Base-by-base conservation (phyloP, 35 echinoderm and acorn worm genomes). In the Anneissia japonica region DNA sequence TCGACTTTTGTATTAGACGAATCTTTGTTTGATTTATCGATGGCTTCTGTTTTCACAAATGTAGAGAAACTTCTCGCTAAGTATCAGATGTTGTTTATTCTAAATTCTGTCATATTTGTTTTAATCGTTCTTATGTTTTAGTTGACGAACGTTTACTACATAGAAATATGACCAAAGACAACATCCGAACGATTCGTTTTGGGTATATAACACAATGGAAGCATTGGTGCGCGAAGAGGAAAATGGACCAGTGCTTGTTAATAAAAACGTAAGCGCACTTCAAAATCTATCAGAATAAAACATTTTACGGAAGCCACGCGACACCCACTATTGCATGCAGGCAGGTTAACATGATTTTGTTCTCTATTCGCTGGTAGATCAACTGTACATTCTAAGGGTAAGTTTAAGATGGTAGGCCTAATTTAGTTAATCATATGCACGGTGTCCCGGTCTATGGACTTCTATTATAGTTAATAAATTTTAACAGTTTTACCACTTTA, bases 41-140 rank as follows among this genome's bases (percentile, higher is more conserved):
- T 64, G 51, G 19, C 51, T 64, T 64, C 26, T 64, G 21, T 64
- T 64, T 64, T 64, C 26, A 23, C 51, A 64, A 6, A 16, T 64
- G 51, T 26, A 23, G 51, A 64, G 51, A 64, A 64, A 64, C 19
- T 64, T 64, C 6, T 64, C 5, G 51, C 19, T 64, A 3, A 26
- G 2, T 19, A 64, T 64, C 51, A 64, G 51, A 64, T 64, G 51
- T 64, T 64, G 51, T 64, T 64, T 64, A 64, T 64, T 64, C 51
- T 64, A 64, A 64, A 64, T 64, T 26, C 10, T 64, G 51, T 64
- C 26, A 64, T 64, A 64, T 64, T 64, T 64, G 51, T 64, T 64
- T 64, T 64, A 64, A 64, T 64, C 51, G 51, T 64, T 64, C 51
- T 64, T 64, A 64, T 64, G 51, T 64, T 64, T 64, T 64, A 64